phyloP scores from a whole-genome alignment of 2,888 invertebrate species.

The Caenorhabditis drosophilae region DNA sequence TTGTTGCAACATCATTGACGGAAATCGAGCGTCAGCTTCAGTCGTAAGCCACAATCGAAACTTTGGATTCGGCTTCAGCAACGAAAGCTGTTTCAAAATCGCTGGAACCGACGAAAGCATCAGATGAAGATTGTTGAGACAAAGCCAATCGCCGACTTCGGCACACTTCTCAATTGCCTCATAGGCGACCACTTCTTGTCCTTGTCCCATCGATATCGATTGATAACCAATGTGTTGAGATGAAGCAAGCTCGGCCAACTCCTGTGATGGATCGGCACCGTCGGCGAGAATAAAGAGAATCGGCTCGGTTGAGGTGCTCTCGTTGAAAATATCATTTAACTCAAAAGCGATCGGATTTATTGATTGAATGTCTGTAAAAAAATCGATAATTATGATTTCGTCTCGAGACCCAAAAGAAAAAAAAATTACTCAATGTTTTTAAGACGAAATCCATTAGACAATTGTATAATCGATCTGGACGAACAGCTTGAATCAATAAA shows the following conservation, averaged over 20 bases:
- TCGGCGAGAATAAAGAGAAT: slow-evolving; percentile 84
- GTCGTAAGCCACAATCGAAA: slow-evolving; percentile 86
- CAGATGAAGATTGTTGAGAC: slow-evolving; percentile 82
- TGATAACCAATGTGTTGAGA: slow-evolving; percentile 73
- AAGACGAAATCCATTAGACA: slow-evolving; percentile 80
- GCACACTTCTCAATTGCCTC: slow-evolving; percentile 70
- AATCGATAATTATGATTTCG: background rate
- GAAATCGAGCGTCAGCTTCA: slow-evolving; percentile 77
- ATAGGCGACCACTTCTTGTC: slow-evolving; percentile 68
- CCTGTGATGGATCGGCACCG: slow-evolving; percentile 86
- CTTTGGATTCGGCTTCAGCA: slow-evolving; percentile 72
- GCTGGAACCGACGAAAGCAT: slow-evolving; percentile 78
- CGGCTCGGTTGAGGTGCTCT: slow-evolving; percentile 75
- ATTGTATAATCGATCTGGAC: slow-evolving; percentile 83
- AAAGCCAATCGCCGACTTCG: slow-evolving; percentile 79
- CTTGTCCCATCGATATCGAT: slow-evolving; percentile 73
- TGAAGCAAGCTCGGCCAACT: slow-evolving; percentile 78
- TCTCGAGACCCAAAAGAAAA: no score
- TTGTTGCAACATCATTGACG: slow-evolving; percentile 51
- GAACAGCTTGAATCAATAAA: slow-evolving; percentile 78
- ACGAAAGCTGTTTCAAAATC: slow-evolving; percentile 77
- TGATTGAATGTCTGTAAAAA: slow-evolving; percentile 45
- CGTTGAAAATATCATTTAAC: slow-evolving; percentile 74
- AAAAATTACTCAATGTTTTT: slow-evolving; percentile 70
- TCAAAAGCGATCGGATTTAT: slow-evolving; percentile 74